Conservation (phyloP, 2,888 invertebrate genomes). For the Drosophila maculinotata region DNA sequence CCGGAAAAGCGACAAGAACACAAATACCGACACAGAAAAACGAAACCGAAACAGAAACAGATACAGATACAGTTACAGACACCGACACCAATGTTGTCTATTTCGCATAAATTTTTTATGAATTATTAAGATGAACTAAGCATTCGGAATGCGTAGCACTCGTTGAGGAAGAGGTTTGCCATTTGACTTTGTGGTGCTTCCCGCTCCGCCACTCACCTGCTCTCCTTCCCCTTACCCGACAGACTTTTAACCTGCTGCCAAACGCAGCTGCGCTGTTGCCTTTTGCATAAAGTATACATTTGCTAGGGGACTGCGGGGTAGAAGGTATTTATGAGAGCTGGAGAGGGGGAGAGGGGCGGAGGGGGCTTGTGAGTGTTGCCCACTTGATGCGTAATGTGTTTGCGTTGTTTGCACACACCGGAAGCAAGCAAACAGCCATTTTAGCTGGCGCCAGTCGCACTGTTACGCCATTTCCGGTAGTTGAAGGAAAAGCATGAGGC, state of each 20-base stretch:
- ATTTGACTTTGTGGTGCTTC: slow-evolving; percentile 49
- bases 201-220: no score
- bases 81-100: slow-evolving; percentile 56
- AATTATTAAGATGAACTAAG: slow-evolving; percentile 73
- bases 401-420: slow-evolving; percentile 63
- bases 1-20: slow-evolving; percentile 7
- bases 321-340: fast-evolving
- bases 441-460: slow-evolving; percentile 47
- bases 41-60: background rate
- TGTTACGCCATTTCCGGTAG: slow-evolving; percentile 62
- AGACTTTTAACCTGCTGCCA: slow-evolving; percentile 19
- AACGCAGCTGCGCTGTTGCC: slow-evolving; percentile 34
- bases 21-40: slow-evolving; percentile 14
- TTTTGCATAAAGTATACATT: slow-evolving; percentile 55
- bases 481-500: background rate
- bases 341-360: background rate
- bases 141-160: slow-evolving; percentile 43
- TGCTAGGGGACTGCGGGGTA: background rate
- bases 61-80: slow-evolving; percentile 3
- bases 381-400: slow-evolving; percentile 74
- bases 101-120: slow-evolving; percentile 75
- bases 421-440: slow-evolving; percentile 77
- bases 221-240: background rate
- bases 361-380: slow-evolving; percentile 8
- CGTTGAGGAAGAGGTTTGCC: slow-evolving; percentile 39